Evolutionary conservation across 92 coral and sea anemone species (phyloP).

Genomic region (Actinernus sp.): DNA sequence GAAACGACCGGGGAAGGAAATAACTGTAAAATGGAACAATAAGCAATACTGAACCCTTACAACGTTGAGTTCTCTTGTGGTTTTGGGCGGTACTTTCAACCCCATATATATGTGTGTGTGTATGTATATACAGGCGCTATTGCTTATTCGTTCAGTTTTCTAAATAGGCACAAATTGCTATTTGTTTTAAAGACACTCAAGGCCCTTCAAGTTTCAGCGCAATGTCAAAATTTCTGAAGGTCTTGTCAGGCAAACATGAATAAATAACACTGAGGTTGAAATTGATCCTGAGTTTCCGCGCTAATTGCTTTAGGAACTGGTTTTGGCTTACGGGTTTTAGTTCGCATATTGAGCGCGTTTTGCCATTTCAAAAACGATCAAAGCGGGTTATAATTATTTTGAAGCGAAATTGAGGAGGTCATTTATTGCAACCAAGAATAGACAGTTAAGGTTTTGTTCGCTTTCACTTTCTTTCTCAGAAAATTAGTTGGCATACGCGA

Average conservation of each 20-base stretch:
- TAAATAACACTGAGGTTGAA: slow-evolving; percentile 22
- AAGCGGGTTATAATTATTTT: too few relatives aligned
- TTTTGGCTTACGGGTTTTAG: too few relatives aligned
- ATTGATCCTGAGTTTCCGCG: slow-evolving; percentile 2
- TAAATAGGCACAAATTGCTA: slow-evolving; percentile 78
- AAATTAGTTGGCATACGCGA: too few relatives aligned
- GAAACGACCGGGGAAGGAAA: slow-evolving; percentile 7
- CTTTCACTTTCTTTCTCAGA: too few relatives aligned
- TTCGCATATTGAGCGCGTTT: too few relatives aligned
- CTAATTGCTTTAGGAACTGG: too few relatives aligned
- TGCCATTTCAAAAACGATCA: too few relatives aligned
- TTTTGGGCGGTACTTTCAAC: not conserved
- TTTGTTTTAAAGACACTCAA: slow-evolving; percentile 66
- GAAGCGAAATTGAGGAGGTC: not conserved
- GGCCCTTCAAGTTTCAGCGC: slow-evolving; percentile 23
- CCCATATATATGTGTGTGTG: slow-evolving; percentile 12
- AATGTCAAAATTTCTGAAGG: slow-evolving; percentile 46
- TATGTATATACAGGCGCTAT: slow-evolving; percentile 20
- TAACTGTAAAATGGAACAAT: slow-evolving; percentile 4
- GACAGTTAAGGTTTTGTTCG: too few relatives aligned
- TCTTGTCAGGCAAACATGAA: slow-evolving; percentile 27
- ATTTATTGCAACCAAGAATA: slow-evolving; percentile 7
- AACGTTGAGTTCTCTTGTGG: slow-evolving; percentile 8
- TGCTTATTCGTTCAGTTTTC: slow-evolving; percentile 66
- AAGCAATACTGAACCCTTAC: not conserved